A percentile compares a stretch with the other conserved stretches of the same genome.
These are phyloP conservation scores for Dipus sagitta DNA, from an alignment of 2,797 vertebrate genomes.

Conservation along the genomic window DNA sequence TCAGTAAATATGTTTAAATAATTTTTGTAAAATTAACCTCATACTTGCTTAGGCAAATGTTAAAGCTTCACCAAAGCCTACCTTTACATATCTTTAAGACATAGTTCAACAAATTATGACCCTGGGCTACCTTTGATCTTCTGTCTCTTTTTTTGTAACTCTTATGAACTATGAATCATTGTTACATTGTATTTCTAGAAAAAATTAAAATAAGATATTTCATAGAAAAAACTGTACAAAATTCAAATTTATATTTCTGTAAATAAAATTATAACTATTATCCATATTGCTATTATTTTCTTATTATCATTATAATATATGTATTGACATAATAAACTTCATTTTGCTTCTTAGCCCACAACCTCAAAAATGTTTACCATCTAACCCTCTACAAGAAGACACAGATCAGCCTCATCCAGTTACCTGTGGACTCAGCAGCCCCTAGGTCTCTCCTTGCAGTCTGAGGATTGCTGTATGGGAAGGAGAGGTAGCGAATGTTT, in stretches of 20 bases:
- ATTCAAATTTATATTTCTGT: not conserved
- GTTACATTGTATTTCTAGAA: not conserved
- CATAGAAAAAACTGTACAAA: not conserved
- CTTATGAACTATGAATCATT: not conserved
- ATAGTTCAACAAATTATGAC: not conserved
- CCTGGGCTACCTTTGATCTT: not conserved
- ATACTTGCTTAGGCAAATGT: not conserved
- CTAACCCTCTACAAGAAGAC: not conserved
- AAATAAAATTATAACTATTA: not conserved
- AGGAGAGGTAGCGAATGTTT: conserved; percentile 86
- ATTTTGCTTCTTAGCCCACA: not conserved
- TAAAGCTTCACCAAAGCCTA: not conserved
- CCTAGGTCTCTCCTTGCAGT: conserved; percentile 26
- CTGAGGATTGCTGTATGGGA: conserved; percentile 81
- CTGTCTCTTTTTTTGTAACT: not conserved
- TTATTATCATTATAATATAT: not conserved
- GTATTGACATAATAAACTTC: not conserved
- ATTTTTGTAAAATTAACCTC: conserved; percentile 45
- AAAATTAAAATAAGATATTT: not conserved
- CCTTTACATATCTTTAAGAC: not conserved
- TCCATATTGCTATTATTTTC: not conserved
- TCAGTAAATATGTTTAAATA: not conserved
- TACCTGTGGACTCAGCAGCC: conserved; percentile 85
- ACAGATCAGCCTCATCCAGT: not conserved
- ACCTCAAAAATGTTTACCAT: not conserved